Base-by-base conservation (phyloP, 2,113 vertebrate species). In the Brienomyrus longianalis region DNA sequence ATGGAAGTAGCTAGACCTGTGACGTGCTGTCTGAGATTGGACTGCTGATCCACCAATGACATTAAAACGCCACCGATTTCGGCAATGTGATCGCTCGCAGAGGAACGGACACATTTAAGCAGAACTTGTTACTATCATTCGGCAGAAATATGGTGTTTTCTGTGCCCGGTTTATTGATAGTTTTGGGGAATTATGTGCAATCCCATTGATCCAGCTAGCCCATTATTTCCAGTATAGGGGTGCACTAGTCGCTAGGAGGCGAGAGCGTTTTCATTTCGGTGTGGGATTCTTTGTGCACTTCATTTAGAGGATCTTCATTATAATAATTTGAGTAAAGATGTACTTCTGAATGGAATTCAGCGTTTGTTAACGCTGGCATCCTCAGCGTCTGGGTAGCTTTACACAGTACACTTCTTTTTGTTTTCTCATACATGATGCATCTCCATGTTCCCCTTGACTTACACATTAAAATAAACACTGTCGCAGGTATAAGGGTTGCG, bases 201-300 rank as follows among this genome's bases (percentile, higher is more conserved):
- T 23, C 17, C 39, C 83, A 84, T 84, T 84, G 45, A 84, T 84
- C 43, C 43, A 84, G 83, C 43, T 84, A 43, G 45, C 83, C 83
- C 45, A 84, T 39, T 80, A 80, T 43, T 54, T 77, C n/a, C 9
- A 35, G 74, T 80, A 13, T 50, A 47, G 59, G 88, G 59, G 52
- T 87, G 88, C 83, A 87, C 23, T 48, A 87, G 88, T 89, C 90
- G 70, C 88, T 89, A 87, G 84, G 83, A 45, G 89, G 89, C 89
- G 89, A 88, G 52, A 89, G 86, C 27, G 86, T n/a, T 88, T 84
- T 52, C 70, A 83, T 83, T 83, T 83, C 7, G 19, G 17, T 48
- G 17, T 48, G 23, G 13, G 74, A 80, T 8, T 80, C 35, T 21
- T 80, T 80, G 74, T 80, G 74, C 15, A 43, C 74, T 80, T 43